Base-by-base conservation (phyloP, 2,113 vertebrate genomes). In the Toxotes jaculatrix region DNA sequence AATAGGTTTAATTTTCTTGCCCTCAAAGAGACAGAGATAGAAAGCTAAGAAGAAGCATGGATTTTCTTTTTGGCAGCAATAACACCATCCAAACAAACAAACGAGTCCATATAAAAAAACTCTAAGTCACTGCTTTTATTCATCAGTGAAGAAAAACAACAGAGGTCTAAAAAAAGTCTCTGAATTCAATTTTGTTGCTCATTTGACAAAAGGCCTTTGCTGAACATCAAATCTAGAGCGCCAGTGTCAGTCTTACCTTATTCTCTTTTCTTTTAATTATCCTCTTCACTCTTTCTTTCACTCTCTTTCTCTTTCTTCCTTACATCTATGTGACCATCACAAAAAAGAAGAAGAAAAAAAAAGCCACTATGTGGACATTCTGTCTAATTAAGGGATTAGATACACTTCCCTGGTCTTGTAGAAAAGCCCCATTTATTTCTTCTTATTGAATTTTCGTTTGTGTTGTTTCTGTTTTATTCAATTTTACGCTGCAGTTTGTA, bases 301-400 rank as follows among this genome's bases (percentile, higher is more conserved):
- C n/a, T n/a, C 17, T 55, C 43, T 32, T 34, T 55, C 17, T 23
- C 34, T 71, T 0, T 43, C 42, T 68, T 11, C 77, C 63, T 72
- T 64, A 64, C 57, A 86, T 90, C 73, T 67, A 36, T 85, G 34
- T 31, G 14, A 70, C 14, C 80, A 57, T 80, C 66, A 82, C 49
- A 40, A 34, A 70, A 61, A 81, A 68, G 79, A 87, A 10, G 47
- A 69, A 7, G 47, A 71, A 47, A 68, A 68, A n/a, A 53, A 38
- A 70, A 73, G 59, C 80, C 56, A 56, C 64, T 47, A 75, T 77
- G 66, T 87, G 84, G 82, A 90, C 83, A 88, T 88, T 74, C 55
- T 49, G 66, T 67, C 79, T 87, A 91, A 92, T 93, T 92, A 93
- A 91, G 79, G 82, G 82, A 93, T 94, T 93, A 90, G 81, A 91